Evolutionary conservation across 2,113 vertebrate genomes (phyloP).

Genomic region (Nestor notabilis): DNA sequence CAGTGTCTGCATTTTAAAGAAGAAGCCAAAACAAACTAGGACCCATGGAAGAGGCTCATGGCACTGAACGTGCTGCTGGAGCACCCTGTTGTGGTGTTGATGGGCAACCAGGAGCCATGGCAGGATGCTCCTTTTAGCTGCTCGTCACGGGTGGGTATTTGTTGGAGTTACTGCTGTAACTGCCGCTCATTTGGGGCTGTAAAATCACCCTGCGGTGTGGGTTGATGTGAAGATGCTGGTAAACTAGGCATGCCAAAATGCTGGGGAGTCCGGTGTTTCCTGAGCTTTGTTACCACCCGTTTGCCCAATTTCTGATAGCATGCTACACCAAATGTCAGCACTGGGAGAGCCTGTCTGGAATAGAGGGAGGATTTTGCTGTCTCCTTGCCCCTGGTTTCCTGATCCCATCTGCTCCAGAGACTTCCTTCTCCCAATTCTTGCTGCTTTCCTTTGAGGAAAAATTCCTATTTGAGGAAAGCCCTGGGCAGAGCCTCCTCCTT

Average conservation of each 20-base stretch:
- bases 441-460: neutral
- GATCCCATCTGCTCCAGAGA: neutral
- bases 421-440: neutral
- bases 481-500: neutral
- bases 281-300: neutral
- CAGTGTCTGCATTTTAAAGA: neutral
- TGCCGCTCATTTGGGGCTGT: neutral
- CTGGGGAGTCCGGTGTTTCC: neutral
- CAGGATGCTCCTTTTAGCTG: neutral
- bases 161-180: neutral
- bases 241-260: neutral
- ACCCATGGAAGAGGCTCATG: neutral
- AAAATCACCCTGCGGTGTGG: neutral
- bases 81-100: neutral
- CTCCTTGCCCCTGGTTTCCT: neutral
- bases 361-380: neutral
- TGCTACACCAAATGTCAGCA: rapidly evolving
- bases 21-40: neutral
- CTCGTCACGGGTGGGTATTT: rapidly evolving
- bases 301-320: neutral
- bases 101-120: neutral
- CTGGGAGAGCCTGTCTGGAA: neutral
- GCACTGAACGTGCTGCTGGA: neutral
- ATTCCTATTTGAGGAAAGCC: neutral
- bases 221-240: neutral